Evolutionary conservation across 2,113 vertebrate genomes (phyloP).

Genomic region (Neolamprologus devosi): DNA sequence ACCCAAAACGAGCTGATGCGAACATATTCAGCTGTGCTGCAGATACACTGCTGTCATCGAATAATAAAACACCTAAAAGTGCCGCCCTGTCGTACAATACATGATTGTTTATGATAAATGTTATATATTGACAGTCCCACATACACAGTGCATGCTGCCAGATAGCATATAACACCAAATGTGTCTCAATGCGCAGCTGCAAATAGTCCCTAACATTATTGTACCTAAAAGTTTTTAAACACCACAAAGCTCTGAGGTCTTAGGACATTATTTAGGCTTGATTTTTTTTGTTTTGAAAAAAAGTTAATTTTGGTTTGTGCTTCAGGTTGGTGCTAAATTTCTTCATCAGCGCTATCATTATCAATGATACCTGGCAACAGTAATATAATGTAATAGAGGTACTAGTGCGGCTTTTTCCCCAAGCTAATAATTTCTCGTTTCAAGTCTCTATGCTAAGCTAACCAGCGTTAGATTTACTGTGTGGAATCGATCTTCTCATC

Average conservation of each 20-base stretch:
- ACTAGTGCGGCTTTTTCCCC: rapidly evolving
- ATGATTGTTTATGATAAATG: neutral
- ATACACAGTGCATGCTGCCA: neutral
- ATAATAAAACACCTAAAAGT: neutral
- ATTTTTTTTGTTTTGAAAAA: neutral
- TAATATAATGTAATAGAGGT: neutral
- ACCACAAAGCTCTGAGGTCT: rapidly evolving
- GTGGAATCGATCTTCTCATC: neutral
- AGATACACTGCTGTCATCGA: rapidly evolving
- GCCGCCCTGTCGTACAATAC: rapidly evolving
- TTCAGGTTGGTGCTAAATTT: neutral
- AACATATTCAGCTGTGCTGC: neutral
- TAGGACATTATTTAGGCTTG: neutral
- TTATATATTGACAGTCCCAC: neutral
- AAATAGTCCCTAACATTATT: neutral
- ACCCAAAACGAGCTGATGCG: neutral
- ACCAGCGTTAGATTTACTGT: rapidly evolving
- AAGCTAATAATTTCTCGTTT: neutral
- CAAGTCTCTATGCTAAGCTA: neutral
- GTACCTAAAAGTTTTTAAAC: neutral
- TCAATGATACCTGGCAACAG: neutral
- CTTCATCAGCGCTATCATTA: neutral
- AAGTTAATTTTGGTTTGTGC: neutral
- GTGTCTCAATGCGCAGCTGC: neutral
- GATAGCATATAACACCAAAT: neutral